Conservation (phyloP, 2,888 invertebrate species). For the Apocheima hispidaria region DNA sequence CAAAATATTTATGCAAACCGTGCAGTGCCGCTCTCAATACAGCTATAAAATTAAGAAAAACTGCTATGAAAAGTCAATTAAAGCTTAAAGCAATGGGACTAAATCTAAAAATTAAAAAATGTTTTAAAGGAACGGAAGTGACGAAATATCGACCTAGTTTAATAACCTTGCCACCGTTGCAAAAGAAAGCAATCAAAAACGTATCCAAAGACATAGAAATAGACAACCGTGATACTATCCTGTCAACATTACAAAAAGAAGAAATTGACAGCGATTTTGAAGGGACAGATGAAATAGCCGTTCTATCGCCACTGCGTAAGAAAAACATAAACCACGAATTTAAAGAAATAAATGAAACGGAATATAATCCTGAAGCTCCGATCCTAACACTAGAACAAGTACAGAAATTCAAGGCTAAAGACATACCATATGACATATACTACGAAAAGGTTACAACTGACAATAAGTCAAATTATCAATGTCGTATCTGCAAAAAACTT, state of each 20-base stretch:
- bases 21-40: not conserved
- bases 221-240: not conserved
- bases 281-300: not conserved
- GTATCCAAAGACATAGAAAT: not conserved
- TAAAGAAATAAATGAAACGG: not conserved
- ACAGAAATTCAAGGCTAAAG: not conserved
- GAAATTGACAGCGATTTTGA: not conserved
- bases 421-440: not conserved
- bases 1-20: not conserved
- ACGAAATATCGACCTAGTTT: not conserved
- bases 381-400: not conserved
- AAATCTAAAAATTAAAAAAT: not conserved
- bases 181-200: not conserved
- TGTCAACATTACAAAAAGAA: not conserved
- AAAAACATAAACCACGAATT: not conserved
- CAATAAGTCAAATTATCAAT: not conserved
- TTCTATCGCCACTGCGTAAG: not conserved
- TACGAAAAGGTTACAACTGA: not conserved
- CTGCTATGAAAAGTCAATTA: not conserved
- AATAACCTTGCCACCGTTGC: not conserved
- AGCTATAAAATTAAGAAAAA: slow-evolving; percentile 10
- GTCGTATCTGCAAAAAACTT: not conserved
- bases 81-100: not conserved
- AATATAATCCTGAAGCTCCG: not conserved
- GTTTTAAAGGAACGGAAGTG: too few relatives aligned